Evolutionary conservation across 1,140 invertebrate genomes (phyloP).

Genomic region (Listronotus bonariensis): DNA sequence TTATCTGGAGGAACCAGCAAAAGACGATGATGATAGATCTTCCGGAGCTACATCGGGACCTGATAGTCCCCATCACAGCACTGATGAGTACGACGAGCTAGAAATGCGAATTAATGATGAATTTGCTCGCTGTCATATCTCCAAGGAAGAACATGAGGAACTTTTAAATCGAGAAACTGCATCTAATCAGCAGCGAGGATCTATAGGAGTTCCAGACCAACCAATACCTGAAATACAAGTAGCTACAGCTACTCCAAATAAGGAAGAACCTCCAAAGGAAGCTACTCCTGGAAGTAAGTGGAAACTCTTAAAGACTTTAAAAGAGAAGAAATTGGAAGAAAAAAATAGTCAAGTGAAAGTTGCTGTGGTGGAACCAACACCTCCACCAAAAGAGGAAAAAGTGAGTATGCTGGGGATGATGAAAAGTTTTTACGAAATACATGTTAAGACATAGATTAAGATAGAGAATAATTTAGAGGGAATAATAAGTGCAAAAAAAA

Average conservation of each 20-base stretch:
- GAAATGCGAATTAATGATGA: conserved; percentile 46
- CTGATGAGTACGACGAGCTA: conserved; percentile 70
- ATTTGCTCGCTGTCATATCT: conserved; percentile 54
- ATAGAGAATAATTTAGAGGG: no score
- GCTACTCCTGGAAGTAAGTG: conserved; percentile 76
- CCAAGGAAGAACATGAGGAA: conserved; percentile 52
- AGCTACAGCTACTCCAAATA: conserved; percentile 54
- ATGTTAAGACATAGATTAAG: conserved; percentile 62
- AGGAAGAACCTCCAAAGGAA: conserved; percentile 56
- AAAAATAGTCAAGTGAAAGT: conserved; percentile 65
- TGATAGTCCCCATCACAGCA: conserved; percentile 76
- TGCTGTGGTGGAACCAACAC: conserved; percentile 63
- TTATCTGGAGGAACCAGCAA: conserved; percentile 51
- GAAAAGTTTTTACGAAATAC: conserved; percentile 67
- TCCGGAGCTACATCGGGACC: conserved; percentile 87
- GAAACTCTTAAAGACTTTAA: conserved; percentile 86
- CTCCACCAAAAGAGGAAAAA: conserved; percentile 61
- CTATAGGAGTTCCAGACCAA: conserved; percentile 28
- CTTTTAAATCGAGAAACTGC: conserved; percentile 42
- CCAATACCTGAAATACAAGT: conserved; percentile 43
- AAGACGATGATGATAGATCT: conserved; percentile 60
- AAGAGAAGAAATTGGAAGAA: conserved; percentile 87
- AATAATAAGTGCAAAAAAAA: not conserved
- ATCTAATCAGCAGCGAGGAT: not conserved
- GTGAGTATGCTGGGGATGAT: conserved; percentile 63